Conservation (phyloP, 1,140 invertebrate species). For the Papilio machaon region DNA sequence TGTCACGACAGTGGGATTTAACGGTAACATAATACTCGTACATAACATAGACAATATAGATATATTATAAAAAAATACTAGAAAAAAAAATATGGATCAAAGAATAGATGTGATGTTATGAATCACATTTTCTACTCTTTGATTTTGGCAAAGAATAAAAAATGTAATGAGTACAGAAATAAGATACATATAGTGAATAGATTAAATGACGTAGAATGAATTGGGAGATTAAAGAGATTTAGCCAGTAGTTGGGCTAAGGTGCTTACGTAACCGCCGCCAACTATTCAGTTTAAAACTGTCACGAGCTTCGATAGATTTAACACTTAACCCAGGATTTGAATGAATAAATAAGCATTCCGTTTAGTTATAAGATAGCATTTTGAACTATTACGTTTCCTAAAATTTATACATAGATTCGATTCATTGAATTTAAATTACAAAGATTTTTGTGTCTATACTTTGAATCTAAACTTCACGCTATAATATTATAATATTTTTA, state of each 20-base stretch:
- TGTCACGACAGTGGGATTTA: background rate
- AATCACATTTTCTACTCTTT: too few species aligned
- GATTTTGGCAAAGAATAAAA: background rate
- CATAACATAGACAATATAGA: too few species aligned
- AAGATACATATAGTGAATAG: background rate
- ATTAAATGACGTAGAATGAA: background rate
- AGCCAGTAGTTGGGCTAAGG: slow-evolving; percentile 7
- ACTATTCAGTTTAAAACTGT: slow-evolving; percentile 28
- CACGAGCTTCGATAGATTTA: slow-evolving; percentile 25
- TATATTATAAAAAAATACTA: too few species aligned
- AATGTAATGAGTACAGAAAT: background rate
- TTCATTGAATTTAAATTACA: background rate
- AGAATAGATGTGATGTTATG: too few species aligned
- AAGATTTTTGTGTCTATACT: background rate
- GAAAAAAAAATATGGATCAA: too few species aligned
- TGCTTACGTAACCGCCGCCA: slow-evolving; percentile 23
- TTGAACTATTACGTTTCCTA: background rate
- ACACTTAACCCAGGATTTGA: slow-evolving; percentile 26
- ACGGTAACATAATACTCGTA: too few species aligned
- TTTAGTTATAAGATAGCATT: background rate
- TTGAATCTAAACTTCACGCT: background rate
- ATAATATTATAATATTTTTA: background rate
- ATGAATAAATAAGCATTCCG: slow-evolving; percentile 26
- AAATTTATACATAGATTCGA: background rate
- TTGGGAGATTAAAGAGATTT: slow-evolving; percentile 19